Percentiles rank a stretch among this genome's conserved stretches.
phyloP scores from a whole-genome alignment of 2,797 vertebrate species.

The Hippopotamyrus pictus region DNA sequence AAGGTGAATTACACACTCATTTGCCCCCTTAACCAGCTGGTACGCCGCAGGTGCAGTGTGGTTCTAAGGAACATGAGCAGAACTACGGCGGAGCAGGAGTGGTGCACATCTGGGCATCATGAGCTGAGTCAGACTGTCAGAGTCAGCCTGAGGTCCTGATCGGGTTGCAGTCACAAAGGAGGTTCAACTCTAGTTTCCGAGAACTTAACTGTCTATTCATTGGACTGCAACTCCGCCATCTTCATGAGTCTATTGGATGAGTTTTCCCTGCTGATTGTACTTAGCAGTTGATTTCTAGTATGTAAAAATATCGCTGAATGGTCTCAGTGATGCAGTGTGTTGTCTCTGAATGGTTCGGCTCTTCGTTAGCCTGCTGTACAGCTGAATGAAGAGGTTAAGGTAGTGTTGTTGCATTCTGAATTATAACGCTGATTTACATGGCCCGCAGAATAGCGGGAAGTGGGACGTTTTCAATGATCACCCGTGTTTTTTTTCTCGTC shows the following conservation, averaged over 20 bases:
- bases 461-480: neutral
- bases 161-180: neutral
- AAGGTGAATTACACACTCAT: neutral
- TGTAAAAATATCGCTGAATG: neutral
- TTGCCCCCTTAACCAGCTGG: neutral
- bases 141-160: neutral
- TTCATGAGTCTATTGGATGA: neutral
- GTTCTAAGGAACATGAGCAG: neutral
- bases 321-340: neutral
- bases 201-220: neutral
- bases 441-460: neutral
- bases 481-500: neutral
- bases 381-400: neutral
- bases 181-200: neutral
- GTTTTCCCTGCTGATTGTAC: neutral
- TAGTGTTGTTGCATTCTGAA: neutral
- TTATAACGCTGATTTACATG: neutral
- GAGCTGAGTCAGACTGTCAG: neutral
- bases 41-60: neutral
- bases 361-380: neutral
- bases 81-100: neutral
- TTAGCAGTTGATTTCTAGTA: neutral
- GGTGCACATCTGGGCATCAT: neutral
- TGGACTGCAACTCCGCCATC: neutral
- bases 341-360: neutral